Percentiles rank a stretch among this genome's conserved stretches.
phyloP scores from a whole-genome alignment of 30 jellyfish, hydroid and myxozoan genomes.

The Sanderia malayensis region DNA sequence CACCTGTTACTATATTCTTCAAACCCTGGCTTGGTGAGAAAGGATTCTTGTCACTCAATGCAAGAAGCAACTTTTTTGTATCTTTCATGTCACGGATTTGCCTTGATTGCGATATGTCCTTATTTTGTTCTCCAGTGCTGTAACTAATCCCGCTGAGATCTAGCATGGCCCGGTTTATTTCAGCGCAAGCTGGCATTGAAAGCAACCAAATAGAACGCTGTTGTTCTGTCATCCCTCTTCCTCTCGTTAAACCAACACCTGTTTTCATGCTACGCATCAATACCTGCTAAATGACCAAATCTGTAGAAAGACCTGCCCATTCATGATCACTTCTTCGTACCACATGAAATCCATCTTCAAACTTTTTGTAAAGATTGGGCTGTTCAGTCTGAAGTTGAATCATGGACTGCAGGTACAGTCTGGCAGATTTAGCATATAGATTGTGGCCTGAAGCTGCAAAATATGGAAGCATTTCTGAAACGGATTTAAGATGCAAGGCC shows the following conservation, averaged over 20 bases:
- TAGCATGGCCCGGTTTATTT: slow-evolving; percentile 24
- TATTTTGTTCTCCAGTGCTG: slow-evolving; percentile 42
- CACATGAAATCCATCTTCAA: slow-evolving; percentile 1
- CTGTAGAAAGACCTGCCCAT: slow-evolving; percentile 57
- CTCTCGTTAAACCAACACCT: slow-evolving; percentile 25
- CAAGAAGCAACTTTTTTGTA: background rate
- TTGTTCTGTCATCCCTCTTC: slow-evolving; percentile 38
- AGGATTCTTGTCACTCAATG: background rate
- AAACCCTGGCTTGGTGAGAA: background rate
- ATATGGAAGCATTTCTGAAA: slow-evolving; percentile 39
- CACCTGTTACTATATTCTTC: background rate
- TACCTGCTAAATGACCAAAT: slow-evolving; percentile 30
- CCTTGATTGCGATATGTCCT: slow-evolving; percentile 24
- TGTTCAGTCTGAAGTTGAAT: slow-evolving; percentile 31
- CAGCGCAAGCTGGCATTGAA: slow-evolving; percentile 45
- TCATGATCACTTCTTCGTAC: slow-evolving; percentile 27
- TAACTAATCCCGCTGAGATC: slow-evolving; percentile 26
- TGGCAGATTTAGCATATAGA: slow-evolving; percentile 57
- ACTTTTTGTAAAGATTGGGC: slow-evolving; percentile 35
- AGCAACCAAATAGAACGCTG: slow-evolving; percentile 35
- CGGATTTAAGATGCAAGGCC: slow-evolving; percentile 6
- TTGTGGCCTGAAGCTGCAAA: slow-evolving; percentile 59
- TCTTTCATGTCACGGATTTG: slow-evolving; percentile 3
- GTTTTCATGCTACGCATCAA: slow-evolving; percentile 25
- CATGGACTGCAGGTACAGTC: slow-evolving; percentile 61